Conservation (phyloP, 2,888 invertebrate species). For the Lissocephala sabroskyi region DNA sequence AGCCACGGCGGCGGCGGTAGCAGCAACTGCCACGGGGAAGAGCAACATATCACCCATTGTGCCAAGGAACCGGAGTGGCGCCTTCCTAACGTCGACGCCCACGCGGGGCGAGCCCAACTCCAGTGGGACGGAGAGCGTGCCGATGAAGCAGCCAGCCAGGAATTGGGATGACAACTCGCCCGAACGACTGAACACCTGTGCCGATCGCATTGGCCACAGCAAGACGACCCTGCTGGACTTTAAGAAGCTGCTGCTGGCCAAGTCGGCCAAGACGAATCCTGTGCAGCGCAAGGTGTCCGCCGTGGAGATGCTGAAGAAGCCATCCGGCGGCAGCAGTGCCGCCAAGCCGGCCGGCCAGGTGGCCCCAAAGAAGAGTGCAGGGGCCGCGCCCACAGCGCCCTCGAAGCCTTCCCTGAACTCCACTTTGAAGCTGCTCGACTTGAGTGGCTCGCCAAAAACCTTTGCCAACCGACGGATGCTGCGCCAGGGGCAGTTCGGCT, state of each 20-base stretch:
- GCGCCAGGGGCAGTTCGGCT: conserved; percentile 73
- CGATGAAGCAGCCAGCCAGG: conserved; percentile 61
- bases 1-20: conserved; percentile 28
- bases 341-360: not conserved
- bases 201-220: conserved; percentile 78
- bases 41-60: conserved; percentile 79
- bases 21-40: conserved; percentile 14
- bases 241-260: conserved; percentile 84
- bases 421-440: conserved; percentile 79
- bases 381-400: conserved; percentile 9
- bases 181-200: conserved; percentile 74
- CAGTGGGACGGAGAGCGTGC: conserved; percentile 39
- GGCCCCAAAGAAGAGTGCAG: not conserved
- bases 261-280: conserved; percentile 78
- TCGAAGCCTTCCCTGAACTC: conserved; percentile 64
- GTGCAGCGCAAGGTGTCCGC: conserved; percentile 79
- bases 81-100: conserved; percentile 81
- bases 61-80: conserved; percentile 75
- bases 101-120: conserved; percentile 63
- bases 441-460: conserved; percentile 82
- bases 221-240: conserved; percentile 89
- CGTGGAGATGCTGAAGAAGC: conserved; percentile 83
- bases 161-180: conserved; percentile 65
- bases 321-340: conserved; percentile 36
- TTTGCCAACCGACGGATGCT: conserved; percentile 78